A percentile compares a stretch with the other conserved stretches of the same genome.
Evolutionary conservation across 2,797 vertebrate genomes (phyloP).

Genomic region (Micromesistius poutassou): DNA sequence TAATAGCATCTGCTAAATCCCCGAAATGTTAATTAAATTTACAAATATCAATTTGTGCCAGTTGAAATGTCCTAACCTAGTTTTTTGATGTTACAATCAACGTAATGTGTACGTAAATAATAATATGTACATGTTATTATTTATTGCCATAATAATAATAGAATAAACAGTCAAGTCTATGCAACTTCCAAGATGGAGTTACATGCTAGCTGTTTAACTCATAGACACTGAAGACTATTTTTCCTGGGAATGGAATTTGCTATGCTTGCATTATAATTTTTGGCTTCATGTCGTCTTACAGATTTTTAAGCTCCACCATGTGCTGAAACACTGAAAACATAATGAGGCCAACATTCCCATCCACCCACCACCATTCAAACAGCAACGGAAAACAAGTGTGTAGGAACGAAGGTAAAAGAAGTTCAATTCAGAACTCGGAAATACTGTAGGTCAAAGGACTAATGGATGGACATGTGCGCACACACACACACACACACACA

Average conservation of each 20-base stretch:
- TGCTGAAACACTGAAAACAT: neutral
- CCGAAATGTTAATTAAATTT: no score
- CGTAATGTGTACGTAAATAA: neutral
- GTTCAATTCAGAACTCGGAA: neutral
- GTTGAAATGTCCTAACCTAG: neutral
- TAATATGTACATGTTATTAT: neutral
- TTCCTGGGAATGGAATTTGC: neutral
- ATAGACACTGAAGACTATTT: neutral
- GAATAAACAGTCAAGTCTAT: neutral
- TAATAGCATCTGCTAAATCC: no score
- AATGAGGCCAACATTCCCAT: neutral
- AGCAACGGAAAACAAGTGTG: neutral
- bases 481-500: no score
- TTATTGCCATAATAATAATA: neutral
- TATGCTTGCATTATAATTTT: neutral
- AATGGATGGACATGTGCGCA: no score
- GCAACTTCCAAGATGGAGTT: neutral
- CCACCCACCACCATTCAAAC: neutral
- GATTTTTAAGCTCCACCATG: slow-evolving; percentile 1
- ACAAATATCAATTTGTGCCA: neutral
- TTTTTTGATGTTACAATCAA: neutral
- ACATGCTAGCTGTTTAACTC: neutral
- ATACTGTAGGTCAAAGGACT: no score
- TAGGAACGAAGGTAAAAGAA: neutral
- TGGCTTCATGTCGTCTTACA: slow-evolving; percentile 1